Base-by-base conservation (phyloP, 2,113 vertebrate species). In the Microcebus tavaratra region DNA sequence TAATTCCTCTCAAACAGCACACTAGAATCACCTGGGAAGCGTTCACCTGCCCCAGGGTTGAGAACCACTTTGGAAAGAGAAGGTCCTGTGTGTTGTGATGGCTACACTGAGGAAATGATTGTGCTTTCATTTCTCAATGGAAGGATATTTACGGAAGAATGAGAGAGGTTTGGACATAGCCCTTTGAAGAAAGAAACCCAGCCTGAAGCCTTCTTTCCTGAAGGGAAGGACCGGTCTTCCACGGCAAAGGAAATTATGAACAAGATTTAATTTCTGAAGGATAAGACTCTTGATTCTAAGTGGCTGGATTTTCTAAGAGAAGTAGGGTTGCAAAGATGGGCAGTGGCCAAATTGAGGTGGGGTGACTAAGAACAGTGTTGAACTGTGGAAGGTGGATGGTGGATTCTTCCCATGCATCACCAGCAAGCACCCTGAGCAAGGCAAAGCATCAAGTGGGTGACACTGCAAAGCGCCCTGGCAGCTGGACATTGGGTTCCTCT, bases 381-480 rank as follows among this genome's bases (percentile, higher is more conserved):
- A 34, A 9, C 1, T 7, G 25, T 31, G 25, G 36, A 18, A 50
- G 36, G 25, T 21, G 11, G 63, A 27, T 5, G 8, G 39, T 29
- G 17, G 73, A 17, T 48, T 36, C 34, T 36, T 45, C 50, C 2
- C 3, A 4, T 2, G 9, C 42, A 61, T 13, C 50, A 14, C 14
- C 2, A 18, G 31, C n/a, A n/a, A n/a, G n/a, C n/a, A 25, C 9
- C 14, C 36, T 9, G 36, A 48, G 27, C 39, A 15, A 5, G 1
- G n/a, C 7, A 78, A 4, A 39, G 8, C 1, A 15, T 34, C 36
- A 0, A 21, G 4, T 0, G 1, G 39, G 31, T 53, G 45, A 15
- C 34, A 11, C 14, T 31, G 10, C 14, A 5, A 2, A 23, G 31
- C 8, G 14, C 15, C 7, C 39, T n/a, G 34, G 50, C 50, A 15